Conservation (phyloP, 2,797 vertebrate genomes). For the Gadopsis marmoratus region DNA sequence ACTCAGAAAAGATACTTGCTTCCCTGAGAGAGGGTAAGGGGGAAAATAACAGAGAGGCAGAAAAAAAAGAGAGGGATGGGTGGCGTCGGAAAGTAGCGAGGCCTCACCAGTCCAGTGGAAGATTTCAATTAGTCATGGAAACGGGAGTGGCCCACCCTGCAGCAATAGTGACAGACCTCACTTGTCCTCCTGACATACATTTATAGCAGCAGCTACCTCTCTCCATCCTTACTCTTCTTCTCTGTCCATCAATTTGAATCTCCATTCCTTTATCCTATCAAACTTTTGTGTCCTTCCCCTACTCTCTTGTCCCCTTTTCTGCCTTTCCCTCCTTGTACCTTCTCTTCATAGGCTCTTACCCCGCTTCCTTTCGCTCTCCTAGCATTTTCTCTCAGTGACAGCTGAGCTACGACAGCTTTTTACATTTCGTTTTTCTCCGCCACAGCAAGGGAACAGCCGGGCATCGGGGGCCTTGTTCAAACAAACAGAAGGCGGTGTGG, state of each 20-base stretch:
- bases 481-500: conserved; percentile 86
- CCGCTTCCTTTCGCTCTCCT: conserved; percentile 5
- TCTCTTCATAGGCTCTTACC: not conserved
- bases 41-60: conserved; percentile 41
- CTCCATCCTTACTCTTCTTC: not conserved
- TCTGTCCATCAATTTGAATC: not conserved
- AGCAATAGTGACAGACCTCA: conserved; percentile 66
- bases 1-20: no score
- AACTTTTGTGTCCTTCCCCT: not conserved
- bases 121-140: conserved; percentile 83
- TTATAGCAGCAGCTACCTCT: not conserved
- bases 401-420: conserved; percentile 74
- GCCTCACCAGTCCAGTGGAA: conserved; percentile 66
- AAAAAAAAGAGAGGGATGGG: conserved; percentile 47
- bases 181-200: conserved; percentile 77
- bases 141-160: conserved; percentile 68
- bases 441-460: conserved; percentile 59
- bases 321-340: not conserved
- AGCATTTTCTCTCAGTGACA: conserved; percentile 59
- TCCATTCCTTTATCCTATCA: not conserved
- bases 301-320: not conserved
- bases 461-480: conserved; percentile 80
- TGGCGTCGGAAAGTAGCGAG: conserved; percentile 65
- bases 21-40: conserved; percentile 18
- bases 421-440: conserved; percentile 67